Evolutionary conservation across 1,140 invertebrate species (phyloP), one percentile per base, ranked within the genome.

Genomic region (Mycetomoellerius zeteki): DNA sequence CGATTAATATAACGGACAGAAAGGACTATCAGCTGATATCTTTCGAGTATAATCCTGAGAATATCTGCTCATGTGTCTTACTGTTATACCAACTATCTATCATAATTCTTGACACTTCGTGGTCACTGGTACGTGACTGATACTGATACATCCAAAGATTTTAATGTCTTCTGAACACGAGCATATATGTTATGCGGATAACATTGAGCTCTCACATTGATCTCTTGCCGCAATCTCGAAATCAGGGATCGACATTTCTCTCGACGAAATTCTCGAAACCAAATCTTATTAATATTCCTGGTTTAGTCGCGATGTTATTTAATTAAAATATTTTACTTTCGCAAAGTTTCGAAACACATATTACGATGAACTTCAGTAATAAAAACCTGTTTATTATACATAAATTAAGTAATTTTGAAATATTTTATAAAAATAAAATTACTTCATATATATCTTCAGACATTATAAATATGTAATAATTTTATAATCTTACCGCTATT

Each of bases 91-190:
- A 14, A 33, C 64, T 80, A 89, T 91, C 85, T 67, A 87, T 91
- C 85, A 87, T 81, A 64, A 19, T 69, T 82, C 64, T 64, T 85
- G 89, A 89, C 88, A 80, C 43, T 75, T 43, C 21, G 77, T 71
- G 65, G 43, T 71, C 78, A 84, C 67, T 62, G 27, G 72, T 21
- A 77, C 30, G 16, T 5, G 56, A 54, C 21, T 54, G 4, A 75
- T 33, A 64, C 14, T 19, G n/a, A 77, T 64, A 75, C 19, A n/a
- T 24, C 14, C 4, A 43, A 65, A 65, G 56, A 64, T n/a, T 60
- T 77, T 50, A 47, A 54, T 27, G 71, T 8, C 33, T 33, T 75
- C 14, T 19, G 16, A 14, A 24, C 19, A 50, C 37, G 37, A 52
- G n/a, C 14, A 33, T 10, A 5, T 47, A 16, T 33, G 47, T 64